Evolutionary conservation across 2,113 vertebrate genomes (phyloP).

Genomic region (Trichomycterus rosablanca): DNA sequence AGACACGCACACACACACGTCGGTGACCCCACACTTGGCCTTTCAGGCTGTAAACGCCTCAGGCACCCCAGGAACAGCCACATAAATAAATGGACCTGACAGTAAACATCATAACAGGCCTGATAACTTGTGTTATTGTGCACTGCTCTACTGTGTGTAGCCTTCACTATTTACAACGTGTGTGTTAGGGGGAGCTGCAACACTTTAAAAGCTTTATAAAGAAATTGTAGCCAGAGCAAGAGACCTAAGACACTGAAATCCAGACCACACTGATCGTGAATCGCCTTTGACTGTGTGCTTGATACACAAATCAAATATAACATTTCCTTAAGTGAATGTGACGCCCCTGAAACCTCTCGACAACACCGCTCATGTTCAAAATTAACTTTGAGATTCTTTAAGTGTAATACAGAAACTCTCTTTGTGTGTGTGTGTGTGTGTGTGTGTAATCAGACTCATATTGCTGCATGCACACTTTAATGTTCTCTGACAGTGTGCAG

Average conservation of each 20-base stretch:
- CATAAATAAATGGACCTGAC: constrained; percentile 87
- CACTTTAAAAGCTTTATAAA: background rate
- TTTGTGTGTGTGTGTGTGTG: constrained; percentile 38
- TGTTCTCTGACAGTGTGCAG: constrained; percentile 80
- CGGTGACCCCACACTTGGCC: constrained; percentile 29
- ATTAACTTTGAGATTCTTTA: too few species aligned
- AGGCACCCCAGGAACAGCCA: constrained; percentile 52
- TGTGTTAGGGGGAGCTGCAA: background rate
- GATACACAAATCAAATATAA: too few species aligned
- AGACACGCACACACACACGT: background rate
- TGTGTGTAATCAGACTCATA: constrained; percentile 47
- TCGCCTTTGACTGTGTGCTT: too few species aligned
- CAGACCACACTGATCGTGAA: too few species aligned
- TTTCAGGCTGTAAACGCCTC: background rate
- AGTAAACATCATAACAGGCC: constrained; percentile 72
- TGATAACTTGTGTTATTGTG: constrained; percentile 48
- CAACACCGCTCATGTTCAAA: too few species aligned
- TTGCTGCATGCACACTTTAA: constrained; percentile 69
- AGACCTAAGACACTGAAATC: too few species aligned
- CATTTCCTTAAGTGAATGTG: too few species aligned
- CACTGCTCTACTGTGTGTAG: constrained; percentile 20
- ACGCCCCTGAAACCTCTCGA: too few species aligned
- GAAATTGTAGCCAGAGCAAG: background rate
- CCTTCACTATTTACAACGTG: background rate
- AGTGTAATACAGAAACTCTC: background rate